phyloP scores from a whole-genome alignment of 2,797 vertebrate species.

The Psittacula derbiana region DNA sequence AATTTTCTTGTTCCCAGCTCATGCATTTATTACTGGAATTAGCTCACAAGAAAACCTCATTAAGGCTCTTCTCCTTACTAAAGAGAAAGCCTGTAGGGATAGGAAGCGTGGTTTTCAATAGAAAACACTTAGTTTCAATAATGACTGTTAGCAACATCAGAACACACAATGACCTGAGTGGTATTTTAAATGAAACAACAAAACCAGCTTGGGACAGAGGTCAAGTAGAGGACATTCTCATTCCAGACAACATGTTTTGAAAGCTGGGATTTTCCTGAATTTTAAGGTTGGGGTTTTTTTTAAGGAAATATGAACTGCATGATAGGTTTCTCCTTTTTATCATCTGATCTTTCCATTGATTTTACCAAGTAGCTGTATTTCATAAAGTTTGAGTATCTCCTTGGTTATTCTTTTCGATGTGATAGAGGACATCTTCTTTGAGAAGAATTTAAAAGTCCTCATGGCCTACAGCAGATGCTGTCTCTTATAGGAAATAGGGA shows the following conservation, averaged over 20 bases:
- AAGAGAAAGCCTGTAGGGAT: slow-evolving; percentile 38
- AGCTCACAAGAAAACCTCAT: slow-evolving; percentile 53
- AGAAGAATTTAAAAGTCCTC: not conserved
- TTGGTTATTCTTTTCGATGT: not conserved
- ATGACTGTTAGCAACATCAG: slow-evolving; percentile 15
- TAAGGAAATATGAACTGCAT: not conserved
- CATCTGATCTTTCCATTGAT: not conserved
- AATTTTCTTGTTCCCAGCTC: not conserved
- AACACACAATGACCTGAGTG: slow-evolving; percentile 20
- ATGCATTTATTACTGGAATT: slow-evolving; percentile 63
- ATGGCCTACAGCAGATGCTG: not conserved
- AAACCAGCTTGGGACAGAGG: not conserved
- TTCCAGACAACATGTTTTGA: not conserved
- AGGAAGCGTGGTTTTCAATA: slow-evolving; percentile 32
- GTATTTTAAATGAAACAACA: slow-evolving; percentile 5
- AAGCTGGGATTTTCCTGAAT: not conserved
- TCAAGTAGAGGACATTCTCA: not conserved
- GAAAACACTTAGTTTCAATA: slow-evolving; percentile 58
- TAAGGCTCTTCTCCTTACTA: slow-evolving; percentile 8
- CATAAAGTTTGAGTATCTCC: not conserved
- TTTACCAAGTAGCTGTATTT: not conserved
- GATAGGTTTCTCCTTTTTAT: not conserved
- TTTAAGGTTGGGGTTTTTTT: not conserved
- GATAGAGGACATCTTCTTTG: not conserved
- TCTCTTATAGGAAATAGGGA: not conserved